Percentiles rank a stretch among this genome's conserved stretches.
Evolutionary conservation across 2,797 vertebrate species (phyloP).

Genomic region (Ciconia nigra): DNA sequence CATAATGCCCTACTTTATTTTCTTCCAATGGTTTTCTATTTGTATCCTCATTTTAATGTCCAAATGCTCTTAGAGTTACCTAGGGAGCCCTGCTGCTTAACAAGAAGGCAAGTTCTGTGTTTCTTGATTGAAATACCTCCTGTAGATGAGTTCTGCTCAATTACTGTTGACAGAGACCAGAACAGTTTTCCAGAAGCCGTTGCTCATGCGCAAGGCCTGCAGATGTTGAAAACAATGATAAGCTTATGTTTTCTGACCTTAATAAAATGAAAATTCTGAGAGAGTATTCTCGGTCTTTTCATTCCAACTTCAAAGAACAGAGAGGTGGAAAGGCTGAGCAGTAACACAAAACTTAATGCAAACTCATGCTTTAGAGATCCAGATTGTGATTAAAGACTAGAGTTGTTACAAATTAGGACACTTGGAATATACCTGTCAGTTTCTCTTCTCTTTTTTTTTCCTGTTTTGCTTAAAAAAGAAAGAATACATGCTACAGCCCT

Average conservation of each 20-base stretch:
- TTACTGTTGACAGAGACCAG: neutral
- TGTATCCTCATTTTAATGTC: neutral
- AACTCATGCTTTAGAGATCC: neutral
- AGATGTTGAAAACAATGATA: neutral
- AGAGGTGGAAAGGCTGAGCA: neutral
- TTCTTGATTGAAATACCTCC: neutral
- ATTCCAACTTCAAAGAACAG: neutral
- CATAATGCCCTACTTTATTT: neutral
- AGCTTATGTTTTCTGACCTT: neutral
- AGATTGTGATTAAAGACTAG: neutral
- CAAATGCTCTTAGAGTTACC: neutral
- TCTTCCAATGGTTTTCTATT: neutral
- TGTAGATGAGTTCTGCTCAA: neutral
- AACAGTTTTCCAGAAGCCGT: neutral
- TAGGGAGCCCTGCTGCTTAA: neutral
- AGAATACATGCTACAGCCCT: neutral
- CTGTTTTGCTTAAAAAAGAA: neutral
- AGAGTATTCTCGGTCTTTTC: neutral
- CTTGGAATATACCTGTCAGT: neutral
- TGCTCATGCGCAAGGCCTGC: neutral
- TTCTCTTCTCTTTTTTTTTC: neutral
- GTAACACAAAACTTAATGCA: neutral
- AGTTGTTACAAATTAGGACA: neutral
- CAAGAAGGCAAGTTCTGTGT: neutral
- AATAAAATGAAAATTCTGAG: neutral